Evolutionary conservation across 2,797 vertebrate species (phyloP).

Genomic region (Podarcis siculus): DNA sequence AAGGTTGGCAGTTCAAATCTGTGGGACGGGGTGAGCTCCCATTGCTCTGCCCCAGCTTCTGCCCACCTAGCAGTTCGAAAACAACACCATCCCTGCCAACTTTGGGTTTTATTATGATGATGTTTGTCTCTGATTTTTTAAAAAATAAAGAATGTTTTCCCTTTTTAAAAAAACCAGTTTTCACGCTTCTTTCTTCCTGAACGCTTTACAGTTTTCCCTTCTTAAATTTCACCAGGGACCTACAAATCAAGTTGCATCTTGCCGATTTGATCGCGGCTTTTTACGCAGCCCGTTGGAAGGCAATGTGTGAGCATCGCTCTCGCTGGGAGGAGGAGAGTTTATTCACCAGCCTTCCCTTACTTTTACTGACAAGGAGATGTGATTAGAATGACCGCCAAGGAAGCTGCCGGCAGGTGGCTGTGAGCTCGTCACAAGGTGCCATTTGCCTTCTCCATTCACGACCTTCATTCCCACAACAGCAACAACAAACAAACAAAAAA

Average conservation of each 20-base stretch:
- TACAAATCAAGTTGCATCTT: constrained; percentile 72
- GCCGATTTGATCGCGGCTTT: constrained; percentile 67
- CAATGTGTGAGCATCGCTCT: constrained; percentile 46
- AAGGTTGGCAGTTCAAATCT: too few relatives aligned
- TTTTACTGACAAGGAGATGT: constrained; percentile 44
- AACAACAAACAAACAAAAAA: constrained; percentile 60
- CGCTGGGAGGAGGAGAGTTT: constrained; percentile 63
- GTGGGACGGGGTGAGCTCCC: too few relatives aligned
- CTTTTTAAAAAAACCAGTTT: constrained; percentile 60
- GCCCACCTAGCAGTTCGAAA: constrained; percentile 32
- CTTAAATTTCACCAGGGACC: constrained; percentile 74
- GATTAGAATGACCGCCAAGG: constrained; percentile 47
- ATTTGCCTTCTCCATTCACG: constrained; percentile 48
- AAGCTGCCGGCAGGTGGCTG: constrained; percentile 60
- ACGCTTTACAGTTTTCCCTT: constrained; percentile 68
- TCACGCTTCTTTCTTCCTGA: constrained; percentile 62
- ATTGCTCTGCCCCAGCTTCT: too few relatives aligned
- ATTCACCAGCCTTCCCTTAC: constrained; percentile 60
- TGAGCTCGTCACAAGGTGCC: constrained; percentile 45
- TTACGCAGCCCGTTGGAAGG: constrained; percentile 64
- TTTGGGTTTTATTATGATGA: constrained; percentile 60
- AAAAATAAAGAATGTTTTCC: constrained; percentile 56
- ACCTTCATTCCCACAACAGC: constrained; percentile 63
- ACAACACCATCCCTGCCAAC: constrained; percentile 64
- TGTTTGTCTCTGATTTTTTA: constrained; percentile 70